phyloP scores from a whole-genome alignment of 1,140 invertebrate species.

The Drosophila melanica region DNA sequence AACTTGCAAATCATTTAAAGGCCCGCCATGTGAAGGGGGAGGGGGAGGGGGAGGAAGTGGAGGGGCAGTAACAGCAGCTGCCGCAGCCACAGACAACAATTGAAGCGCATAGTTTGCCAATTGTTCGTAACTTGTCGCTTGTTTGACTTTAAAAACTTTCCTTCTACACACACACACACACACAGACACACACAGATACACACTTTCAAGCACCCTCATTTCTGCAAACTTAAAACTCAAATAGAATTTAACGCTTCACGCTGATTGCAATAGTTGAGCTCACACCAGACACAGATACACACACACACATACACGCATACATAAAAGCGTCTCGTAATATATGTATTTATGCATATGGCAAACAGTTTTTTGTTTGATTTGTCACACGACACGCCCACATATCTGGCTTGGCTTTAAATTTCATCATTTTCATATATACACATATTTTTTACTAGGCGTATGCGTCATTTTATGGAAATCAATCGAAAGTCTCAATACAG shows the following conservation, averaged over 20 bases:
- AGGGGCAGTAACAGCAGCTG: neutral
- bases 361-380: constrained; percentile 44
- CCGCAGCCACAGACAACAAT: constrained; percentile 57
- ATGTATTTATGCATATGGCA: constrained; percentile 52
- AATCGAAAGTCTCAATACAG: neutral
- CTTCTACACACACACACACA: constrained; percentile 10
- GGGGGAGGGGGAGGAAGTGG: neutral
- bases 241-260: constrained; percentile 80
- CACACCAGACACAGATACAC: constrained; percentile 13
- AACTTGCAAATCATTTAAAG: constrained; percentile 80
- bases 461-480: neutral
- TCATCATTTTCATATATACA: constrained; percentile 18
- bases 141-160: constrained; percentile 78
- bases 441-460: constrained; percentile 17
- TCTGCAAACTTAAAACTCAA: constrained; percentile 59
- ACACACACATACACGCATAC: constrained; percentile 5
- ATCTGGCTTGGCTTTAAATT: constrained; percentile 25
- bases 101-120: constrained; percentile 78
- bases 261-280: constrained; percentile 75
- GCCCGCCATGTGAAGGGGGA: constrained; percentile 18
- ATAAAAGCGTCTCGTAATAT: constrained; percentile 35
- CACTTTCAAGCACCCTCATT: neutral
- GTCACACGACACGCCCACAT: constrained; percentile 13
- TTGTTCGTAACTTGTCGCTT: constrained; percentile 63
- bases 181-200: neutral